Percentiles rank a stretch among this genome's conserved stretches.
Evolutionary conservation across 2,113 vertebrate genomes (phyloP).

Genomic region (Narcine bancroftii): DNA sequence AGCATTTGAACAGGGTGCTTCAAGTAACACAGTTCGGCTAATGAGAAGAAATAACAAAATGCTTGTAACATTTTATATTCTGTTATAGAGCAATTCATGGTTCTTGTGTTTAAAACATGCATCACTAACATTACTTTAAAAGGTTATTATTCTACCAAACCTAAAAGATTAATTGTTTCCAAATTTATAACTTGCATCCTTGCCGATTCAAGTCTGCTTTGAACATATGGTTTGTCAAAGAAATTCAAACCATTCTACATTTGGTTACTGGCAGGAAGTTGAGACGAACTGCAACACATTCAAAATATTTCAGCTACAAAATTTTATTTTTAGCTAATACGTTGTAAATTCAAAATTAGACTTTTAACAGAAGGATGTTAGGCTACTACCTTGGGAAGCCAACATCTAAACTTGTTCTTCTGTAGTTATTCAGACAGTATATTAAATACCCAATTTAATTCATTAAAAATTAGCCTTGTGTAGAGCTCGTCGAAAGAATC

Average conservation of each 20-base stretch:
- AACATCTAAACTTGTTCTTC: background rate
- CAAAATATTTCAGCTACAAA: background rate
- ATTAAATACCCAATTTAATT: too few species aligned
- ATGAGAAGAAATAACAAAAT: background rate
- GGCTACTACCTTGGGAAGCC: background rate
- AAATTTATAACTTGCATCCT: background rate
- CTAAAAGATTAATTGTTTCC: background rate
- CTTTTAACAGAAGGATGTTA: background rate
- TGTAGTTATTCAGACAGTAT: background rate
- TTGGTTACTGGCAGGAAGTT: background rate
- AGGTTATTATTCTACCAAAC: background rate
- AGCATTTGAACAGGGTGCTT: background rate
- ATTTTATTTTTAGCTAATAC: background rate
- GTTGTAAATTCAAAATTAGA: background rate
- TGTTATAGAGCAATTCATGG: background rate
- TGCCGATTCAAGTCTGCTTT: background rate
- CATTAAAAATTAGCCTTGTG: too few species aligned
- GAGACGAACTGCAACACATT: background rate
- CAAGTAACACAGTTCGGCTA: background rate
- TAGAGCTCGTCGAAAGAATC: too few species aligned
- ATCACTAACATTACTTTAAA: background rate
- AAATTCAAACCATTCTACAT: background rate
- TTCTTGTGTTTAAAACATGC: background rate
- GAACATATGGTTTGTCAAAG: conserved; percentile 2
- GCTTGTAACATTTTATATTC: too few species aligned